Conservation (phyloP, 2,113 vertebrate species). For the Gymnarchus niloticus region DNA sequence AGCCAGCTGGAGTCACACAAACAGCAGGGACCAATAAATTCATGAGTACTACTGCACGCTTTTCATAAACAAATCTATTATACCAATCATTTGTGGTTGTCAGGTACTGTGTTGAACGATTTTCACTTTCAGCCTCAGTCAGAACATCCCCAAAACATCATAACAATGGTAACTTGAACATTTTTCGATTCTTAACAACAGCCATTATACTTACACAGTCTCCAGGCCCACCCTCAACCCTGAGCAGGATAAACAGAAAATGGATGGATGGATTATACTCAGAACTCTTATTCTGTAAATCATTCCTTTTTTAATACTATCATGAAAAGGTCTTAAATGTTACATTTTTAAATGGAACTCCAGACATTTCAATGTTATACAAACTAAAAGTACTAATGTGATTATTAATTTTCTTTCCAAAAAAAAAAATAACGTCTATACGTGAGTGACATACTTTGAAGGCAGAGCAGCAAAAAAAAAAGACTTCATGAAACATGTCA, state of each 20-base stretch:
- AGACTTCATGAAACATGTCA: background rate
- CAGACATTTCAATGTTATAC: background rate
- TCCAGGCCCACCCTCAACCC: too few species aligned
- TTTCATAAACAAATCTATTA: conserved; percentile 7
- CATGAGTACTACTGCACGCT: background rate
- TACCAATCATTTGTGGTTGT: background rate
- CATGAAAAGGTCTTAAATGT: background rate
- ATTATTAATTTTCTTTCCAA: background rate
- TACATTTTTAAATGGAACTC: background rate
- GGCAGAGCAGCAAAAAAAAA: background rate
- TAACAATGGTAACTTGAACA: background rate
- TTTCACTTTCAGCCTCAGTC: background rate
- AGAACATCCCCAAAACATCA: background rate
- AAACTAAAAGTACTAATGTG: background rate
- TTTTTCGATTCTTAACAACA: background rate
- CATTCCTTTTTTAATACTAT: background rate
- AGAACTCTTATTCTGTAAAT: background rate
- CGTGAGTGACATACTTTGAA: background rate
- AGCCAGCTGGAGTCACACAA: background rate
- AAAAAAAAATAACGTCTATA: background rate
- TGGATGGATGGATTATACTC: too few species aligned
- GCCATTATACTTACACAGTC: background rate
- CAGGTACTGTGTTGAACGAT: background rate
- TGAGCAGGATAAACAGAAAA: too few species aligned
- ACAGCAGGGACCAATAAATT: background rate